Evolutionary conservation across 2,797 vertebrate genomes (phyloP), one percentile per base, ranked within the genome.

Genomic region (Gallinago stenura): DNA sequence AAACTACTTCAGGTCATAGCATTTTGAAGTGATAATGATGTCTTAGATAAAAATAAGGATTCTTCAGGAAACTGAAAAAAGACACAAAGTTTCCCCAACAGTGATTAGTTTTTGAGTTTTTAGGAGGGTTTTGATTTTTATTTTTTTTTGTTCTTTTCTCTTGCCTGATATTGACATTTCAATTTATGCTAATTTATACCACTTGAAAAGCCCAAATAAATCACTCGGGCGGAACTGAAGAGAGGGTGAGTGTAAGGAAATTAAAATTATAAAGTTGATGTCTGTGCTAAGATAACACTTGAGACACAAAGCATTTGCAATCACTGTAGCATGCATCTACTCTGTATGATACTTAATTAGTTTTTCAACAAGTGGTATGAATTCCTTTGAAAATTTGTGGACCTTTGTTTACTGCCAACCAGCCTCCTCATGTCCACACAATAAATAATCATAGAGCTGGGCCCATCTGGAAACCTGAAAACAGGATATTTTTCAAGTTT

Each of bases 171-270:
- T 58, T 97, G 96, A 97, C 96, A 96, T 97, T 97, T 97, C 95
- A 96, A 93, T 97, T 97, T 95, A 97, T 97, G 96, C 85, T 97
- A 95, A 97, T 97, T 95, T 93, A 85, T 89, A 90, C 87, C 71
- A 94, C 94, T 97, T 93, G 87, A 94, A 95, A 89, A 92, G 82
- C 94, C 87, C 83, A 95, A 94, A 93, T 94, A 96, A 96, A 95
- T 89, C 91, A 87, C 65, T 91, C 10, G 26, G 93, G 95, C 4
- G 58, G 93, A 95, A 94, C 92, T 95, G 95, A 96, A 95, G 94
- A 90, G 93, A 62, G 95, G 93, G 93, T 93, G 77, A 96, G 95
- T 83, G 56, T 89, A 96, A 96, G 94, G 90, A 96, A 97, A 97
- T 97, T 94, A 95, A 96, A 97, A 97, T 96, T 60, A 95, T 95